Base-by-base conservation (phyloP, 1,140 invertebrate species). In the Belonocnema kinseyi region DNA sequence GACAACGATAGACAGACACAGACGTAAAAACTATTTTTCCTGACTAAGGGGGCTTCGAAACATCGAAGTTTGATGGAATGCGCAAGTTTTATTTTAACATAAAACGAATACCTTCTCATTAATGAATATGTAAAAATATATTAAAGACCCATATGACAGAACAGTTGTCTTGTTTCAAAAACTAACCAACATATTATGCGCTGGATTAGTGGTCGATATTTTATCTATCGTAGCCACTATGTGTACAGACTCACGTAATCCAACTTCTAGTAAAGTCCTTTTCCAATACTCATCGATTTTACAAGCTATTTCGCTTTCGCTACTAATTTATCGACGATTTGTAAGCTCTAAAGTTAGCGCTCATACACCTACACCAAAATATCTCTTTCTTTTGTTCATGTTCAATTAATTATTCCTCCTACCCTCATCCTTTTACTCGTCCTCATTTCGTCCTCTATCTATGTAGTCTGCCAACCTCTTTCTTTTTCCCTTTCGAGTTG, bases 341-440 rank as follows among this genome's bases (percentile, higher is more conserved):
- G 61, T 66, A 66, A 66, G 61, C 61, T 66, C 61, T 40, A 66
- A 40, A 66, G 61, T 66, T 66, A 66, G 26, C 61, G 61, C 26
- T 66, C 61, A 66, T 66, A 40, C 14, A 66, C 14, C 26, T 66
- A 46, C 61, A 66, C 61, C 14, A 66, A 11, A 58, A 58, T 33
- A 72, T 73, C 72, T 61, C 10, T 7, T 16, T 70, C 19, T 51
- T 16, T 50, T 10, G n/a, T 72, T 19, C 54, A 19, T 66, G 61
- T 66, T 66, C 61, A 66, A 66, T 66, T 66, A 66, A 66, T 66
- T 66, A 66, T 66, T 66, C 66, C 66, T 54, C 19, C 19, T 54
- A 53, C 16, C 72, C 19, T 33, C 50, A 16, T 54, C 13, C 40
- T 26, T 21, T 78, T 50, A 54, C 50, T 74, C 54, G 12, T 46